Base-by-base conservation (phyloP, 1,140 invertebrate genomes). In the Papilio polytes region DNA sequence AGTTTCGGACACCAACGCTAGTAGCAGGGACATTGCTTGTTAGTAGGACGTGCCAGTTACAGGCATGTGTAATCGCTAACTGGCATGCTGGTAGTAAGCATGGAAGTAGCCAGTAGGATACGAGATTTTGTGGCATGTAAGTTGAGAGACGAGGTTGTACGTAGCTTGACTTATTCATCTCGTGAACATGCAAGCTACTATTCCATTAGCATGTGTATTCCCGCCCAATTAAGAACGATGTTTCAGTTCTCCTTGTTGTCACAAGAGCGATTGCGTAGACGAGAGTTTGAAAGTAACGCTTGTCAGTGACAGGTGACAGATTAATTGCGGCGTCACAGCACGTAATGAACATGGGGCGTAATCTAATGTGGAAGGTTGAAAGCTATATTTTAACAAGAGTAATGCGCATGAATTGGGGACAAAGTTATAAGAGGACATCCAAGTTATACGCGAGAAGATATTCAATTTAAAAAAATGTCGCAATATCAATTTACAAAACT, bases 301-400 rank as follows among this genome's bases (percentile, higher is more conserved):
- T 66, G 63, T 66, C 15, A 66, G 22, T 66, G 63, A 66, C 63
- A 66, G 26, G 63, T 66, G 63, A 66, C 63, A 66, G 26, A 66
- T 66, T 66, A 66, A 66, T 66, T 66, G 63, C 63, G 63, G 63
- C 22, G 63, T 66, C 63, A 31, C 63, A 66, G 26, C 12, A 66
- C 12, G 26, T 66, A 66, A 66, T 66, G 63, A 66, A 66, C 63
- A 66, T 66, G 63, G 63, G 12, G 22, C 22, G 63, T 66, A 66
- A 66, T 66, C 63, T 66, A 66, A 66, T 31, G 63, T 66, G 63
- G 26, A 66, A 13, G 63, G 63, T 66, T 66, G 63, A 66, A 66
- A 66, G 63, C 26, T 66, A 66, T 66, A 66, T 63, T 63, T 63
- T 66, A 66, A 31, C 26, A 66, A 31, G 63, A 66, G 63, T 66